Base-by-base conservation (phyloP, 1,140 invertebrate genomes). In the Catajapyx aquilonaris region DNA sequence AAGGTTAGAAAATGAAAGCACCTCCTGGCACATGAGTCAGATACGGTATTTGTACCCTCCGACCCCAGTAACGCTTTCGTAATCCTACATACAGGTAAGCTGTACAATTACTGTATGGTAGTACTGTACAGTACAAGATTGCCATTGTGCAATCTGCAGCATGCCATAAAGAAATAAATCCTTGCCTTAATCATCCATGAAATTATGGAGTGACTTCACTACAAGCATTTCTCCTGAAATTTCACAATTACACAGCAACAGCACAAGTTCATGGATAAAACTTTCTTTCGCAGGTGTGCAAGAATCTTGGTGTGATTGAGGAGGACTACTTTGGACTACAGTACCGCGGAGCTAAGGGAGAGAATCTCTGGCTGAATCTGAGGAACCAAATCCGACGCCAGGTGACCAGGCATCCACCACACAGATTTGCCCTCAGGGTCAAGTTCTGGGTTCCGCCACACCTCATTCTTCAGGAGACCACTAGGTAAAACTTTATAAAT, bases 391-490 rank as follows among this genome's bases (percentile, higher is more conserved):
- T 88, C 25, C 69, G 75, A 45, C 64, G 72, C 37, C 76, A 81
- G 48, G 62, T 80, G 53, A 52, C 62, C 34, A 62, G 64, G n/a
- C 54, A 61, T 7, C 53, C 65, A 45, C 67, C 69, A 46, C 56
- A 68, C 51, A 49, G 71, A 50, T 54, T 79, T 61, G 50, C 62
- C 60, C 45, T 73, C 56, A 49, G 78, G 61, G 69, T 81, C 17
- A 87, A 88, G 53, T 87, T 87, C 62, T 87, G 80, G 77, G 81
- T 88, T 25, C 78, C 80, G 2, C 83, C 83, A 9, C 81, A 87
- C 60, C 66, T 74, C 39, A 64, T 90, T 34, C 66, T 83, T 30
- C 80, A 85, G 56, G 77, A 83, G 50, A 69, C 71, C 11, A 85
- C 80, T 15, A 70, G 78, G 72, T 75, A 60, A 55, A 37, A 21